These are phyloP conservation scores for Acanthis flammea DNA, from an alignment of 2,797 vertebrate genomes.

Conservation along the genomic window DNA sequence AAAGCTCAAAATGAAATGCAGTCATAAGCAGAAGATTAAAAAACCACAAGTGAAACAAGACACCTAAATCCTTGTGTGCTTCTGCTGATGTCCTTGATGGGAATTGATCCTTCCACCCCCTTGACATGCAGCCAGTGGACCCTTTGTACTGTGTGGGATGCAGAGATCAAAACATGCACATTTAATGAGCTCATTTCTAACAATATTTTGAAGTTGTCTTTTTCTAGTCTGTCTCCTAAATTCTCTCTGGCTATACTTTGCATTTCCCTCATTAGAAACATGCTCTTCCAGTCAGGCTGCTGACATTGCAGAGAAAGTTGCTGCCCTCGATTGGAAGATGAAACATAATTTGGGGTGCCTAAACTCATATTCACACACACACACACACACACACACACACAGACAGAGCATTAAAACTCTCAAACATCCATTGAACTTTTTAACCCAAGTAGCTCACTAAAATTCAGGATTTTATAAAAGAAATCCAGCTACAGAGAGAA, in stretches of 20 bases:
- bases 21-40: constrained; percentile 3
- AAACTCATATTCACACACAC: not conserved
- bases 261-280: constrained; percentile 46
- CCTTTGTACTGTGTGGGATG: constrained; percentile 25
- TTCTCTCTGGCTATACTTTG: constrained; percentile 41
- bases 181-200: constrained; percentile 35
- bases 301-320: constrained; percentile 6
- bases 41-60: constrained; percentile 23
- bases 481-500: not conserved
- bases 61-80: not conserved
- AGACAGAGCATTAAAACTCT: not conserved
- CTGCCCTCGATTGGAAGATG: not conserved
- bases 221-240: constrained; percentile 22
- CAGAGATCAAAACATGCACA: constrained; percentile 49
- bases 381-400: not conserved
- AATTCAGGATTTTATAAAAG: not conserved
- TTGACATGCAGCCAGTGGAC: not conserved
- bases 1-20: constrained; percentile 10
- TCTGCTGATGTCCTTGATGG: constrained; percentile 33
- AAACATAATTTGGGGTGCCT: not conserved
- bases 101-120: constrained; percentile 27
- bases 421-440: not conserved
- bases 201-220: constrained; percentile 37
- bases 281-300: constrained; percentile 11
- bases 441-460: not conserved